phyloP scores from a whole-genome alignment of 2,797 vertebrate genomes.

The Petrocephalus schoutedeni region DNA sequence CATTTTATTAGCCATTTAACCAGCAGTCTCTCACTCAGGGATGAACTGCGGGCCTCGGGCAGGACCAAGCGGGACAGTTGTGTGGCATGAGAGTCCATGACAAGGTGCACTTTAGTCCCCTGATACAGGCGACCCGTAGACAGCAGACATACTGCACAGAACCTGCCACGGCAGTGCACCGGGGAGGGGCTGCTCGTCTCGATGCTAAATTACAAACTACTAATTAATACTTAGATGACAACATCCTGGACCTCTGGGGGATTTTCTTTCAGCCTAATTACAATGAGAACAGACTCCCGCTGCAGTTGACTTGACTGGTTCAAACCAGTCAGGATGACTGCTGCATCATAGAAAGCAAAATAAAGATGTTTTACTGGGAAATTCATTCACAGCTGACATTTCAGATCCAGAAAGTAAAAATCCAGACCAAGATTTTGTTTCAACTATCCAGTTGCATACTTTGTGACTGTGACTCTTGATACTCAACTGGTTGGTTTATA shows the following conservation, averaged over 20 bases:
- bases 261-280: background rate
- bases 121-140: background rate
- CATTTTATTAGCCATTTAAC: background rate
- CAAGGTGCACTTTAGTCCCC: background rate
- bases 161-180: too few relatives aligned
- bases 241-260: background rate
- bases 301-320: background rate
- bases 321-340: background rate
- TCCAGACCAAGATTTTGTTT: background rate
- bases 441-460: background rate
- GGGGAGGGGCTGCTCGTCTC: too few relatives aligned
- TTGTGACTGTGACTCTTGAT: background rate
- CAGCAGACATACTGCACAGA: background rate
- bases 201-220: background rate
- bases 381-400: background rate
- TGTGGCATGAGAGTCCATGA: background rate
- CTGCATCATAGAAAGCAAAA: background rate
- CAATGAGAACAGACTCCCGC: background rate
- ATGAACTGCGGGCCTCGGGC: background rate
- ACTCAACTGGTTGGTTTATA: background rate
- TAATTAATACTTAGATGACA: background rate
- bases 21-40: background rate
- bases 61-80: background rate
- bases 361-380: background rate
- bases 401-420: background rate